phyloP scores from a whole-genome alignment of 1,140 invertebrate genomes.

The Zaprionus capensis region DNA sequence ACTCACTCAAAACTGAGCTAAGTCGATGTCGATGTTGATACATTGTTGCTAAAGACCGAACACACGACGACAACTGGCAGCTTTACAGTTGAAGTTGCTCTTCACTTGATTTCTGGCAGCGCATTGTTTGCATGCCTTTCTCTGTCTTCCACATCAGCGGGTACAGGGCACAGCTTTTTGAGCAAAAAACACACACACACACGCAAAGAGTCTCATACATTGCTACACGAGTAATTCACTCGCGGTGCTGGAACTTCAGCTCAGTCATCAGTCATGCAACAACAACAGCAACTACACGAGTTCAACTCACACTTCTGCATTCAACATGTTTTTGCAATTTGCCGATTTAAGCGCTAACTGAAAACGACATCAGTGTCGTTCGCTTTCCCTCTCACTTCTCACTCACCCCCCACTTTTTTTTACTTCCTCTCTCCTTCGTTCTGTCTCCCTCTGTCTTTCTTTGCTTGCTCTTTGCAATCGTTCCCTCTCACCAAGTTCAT shows the following conservation, averaged over 20 bases:
- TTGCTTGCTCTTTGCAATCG: background rate
- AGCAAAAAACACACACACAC: slow-evolving; percentile 32
- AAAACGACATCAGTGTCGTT: slow-evolving; percentile 42
- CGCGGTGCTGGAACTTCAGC: slow-evolving; percentile 52
- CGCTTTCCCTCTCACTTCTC: slow-evolving; percentile 8
- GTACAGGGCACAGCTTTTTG: slow-evolving; percentile 35
- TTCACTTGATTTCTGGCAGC: slow-evolving; percentile 38
- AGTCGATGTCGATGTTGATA: slow-evolving; percentile 1
- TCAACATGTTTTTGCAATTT: slow-evolving; percentile 80
- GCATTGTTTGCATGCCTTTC: slow-evolving; percentile 71
- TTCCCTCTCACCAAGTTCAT: slow-evolving; percentile 49
- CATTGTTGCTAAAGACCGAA: slow-evolving; percentile 5
- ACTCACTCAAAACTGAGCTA: slow-evolving; percentile 1
- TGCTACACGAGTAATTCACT: slow-evolving; percentile 28
- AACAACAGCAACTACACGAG: slow-evolving; percentile 38
- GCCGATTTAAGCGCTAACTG: slow-evolving; percentile 70
- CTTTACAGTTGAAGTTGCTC: slow-evolving; percentile 12
- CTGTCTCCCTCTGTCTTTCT: background rate
- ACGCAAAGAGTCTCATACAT: background rate
- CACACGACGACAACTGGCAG: slow-evolving; percentile 13
- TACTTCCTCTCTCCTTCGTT: background rate
- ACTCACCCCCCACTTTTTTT: slow-evolving; percentile 3
- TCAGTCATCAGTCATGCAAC: slow-evolving; percentile 75
- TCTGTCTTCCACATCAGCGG: slow-evolving; percentile 36
- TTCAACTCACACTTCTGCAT: slow-evolving; percentile 42